Evolutionary conservation across 2,113 vertebrate genomes (phyloP).

Genomic region (Ochotona princeps): DNA sequence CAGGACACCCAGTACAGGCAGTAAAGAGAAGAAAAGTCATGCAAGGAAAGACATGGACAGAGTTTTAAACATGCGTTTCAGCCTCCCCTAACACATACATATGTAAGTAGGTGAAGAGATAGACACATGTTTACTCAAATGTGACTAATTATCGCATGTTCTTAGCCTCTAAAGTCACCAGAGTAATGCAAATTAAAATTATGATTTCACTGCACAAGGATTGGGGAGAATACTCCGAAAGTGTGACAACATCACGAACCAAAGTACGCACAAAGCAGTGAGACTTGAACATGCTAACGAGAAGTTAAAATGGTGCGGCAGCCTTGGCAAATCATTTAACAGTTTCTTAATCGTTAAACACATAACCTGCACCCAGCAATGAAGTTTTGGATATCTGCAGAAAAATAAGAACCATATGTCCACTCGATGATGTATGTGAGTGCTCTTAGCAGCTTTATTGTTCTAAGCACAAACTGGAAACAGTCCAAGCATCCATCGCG

Average conservation of each 20-base stretch:
- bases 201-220: neutral
- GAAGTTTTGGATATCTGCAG: neutral
- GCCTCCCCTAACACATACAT: too few species aligned
- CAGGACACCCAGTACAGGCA: neutral
- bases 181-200: neutral
- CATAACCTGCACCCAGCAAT: neutral
- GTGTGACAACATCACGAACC: neutral
- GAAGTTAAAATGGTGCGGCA: neutral
- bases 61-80: neutral
- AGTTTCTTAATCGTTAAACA: neutral
- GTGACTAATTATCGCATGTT: neutral
- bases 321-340: too few species aligned
- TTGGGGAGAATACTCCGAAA: neutral
- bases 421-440: neutral
- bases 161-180: neutral
- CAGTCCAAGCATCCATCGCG: too few species aligned
- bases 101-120: too few species aligned
- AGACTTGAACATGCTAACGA: neutral
- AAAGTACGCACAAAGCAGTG: neutral
- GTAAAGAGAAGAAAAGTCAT: neutral
- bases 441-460: neutral
- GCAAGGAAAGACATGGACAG: neutral
- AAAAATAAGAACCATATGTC: neutral
- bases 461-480: neutral
- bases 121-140: neutral